Conservation (phyloP, 2,113 vertebrate species). For the Myotis davidii region DNA sequence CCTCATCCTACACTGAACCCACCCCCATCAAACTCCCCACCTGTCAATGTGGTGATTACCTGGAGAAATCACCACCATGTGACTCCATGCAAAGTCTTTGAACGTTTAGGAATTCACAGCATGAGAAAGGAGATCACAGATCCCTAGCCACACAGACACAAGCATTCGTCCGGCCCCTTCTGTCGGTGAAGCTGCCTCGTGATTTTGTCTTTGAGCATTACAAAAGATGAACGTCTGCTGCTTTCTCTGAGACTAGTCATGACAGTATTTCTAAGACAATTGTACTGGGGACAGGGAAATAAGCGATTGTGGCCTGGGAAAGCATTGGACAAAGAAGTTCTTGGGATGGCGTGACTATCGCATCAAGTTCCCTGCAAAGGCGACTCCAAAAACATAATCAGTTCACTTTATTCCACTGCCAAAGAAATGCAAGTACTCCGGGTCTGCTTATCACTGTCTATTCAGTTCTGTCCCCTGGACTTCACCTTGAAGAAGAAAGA, state of each 20-base stretch:
- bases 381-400: neutral
- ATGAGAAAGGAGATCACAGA: neutral
- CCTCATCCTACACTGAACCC: neutral
- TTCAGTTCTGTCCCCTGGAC: neutral
- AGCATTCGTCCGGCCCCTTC: no score
- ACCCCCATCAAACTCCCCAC: neutral
- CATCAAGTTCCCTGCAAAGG: neutral
- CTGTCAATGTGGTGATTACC: neutral
- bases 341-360: neutral
- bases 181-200: neutral
- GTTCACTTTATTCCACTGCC: neutral
- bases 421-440: neutral
- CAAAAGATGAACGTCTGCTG: neutral
- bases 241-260: neutral
- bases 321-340: neutral
- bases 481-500: neutral
- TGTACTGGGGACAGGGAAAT: neutral
- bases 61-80: neutral
- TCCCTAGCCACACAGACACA: neutral
- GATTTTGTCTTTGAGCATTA: neutral
- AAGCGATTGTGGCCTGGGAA: neutral
- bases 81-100: neutral
- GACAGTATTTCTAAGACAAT: neutral
- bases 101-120: neutral
- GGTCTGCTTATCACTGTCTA: fast-evolving